Evolutionary conservation across 1,140 invertebrate species (phyloP), one percentile per base, ranked within the genome.

Genomic region (Drosophila ohnishii): DNA sequence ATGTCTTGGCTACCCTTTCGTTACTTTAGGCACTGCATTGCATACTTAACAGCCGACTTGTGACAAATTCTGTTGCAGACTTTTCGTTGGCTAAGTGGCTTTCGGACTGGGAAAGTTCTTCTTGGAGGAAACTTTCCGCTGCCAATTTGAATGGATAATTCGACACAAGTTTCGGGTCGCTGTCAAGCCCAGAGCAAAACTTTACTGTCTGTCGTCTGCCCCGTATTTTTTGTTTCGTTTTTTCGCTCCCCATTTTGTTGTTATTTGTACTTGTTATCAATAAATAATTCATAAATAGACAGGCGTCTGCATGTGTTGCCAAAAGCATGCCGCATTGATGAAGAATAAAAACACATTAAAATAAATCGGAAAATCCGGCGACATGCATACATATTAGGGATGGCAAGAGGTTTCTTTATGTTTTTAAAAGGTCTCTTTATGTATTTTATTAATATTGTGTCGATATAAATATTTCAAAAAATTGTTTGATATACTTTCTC

Each of bases 281-380:
- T 86, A 86, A 86, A 86, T 87, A 86, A 86, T 86, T 86, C 79
- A 87, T 86, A 87, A 79, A 82, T 78, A 60, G 51, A 59, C 35
- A 56, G 61, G 35, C 55, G 25, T 42, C 51, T 53, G 59, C 30
- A 25, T 61, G 39, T 35, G 47, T 44, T 53, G 59, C 69, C 77
- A 70, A 78, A 39, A 69, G 44, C 51, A 69, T 57, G 61, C 50
- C 71, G 66, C 69, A 79, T 76, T 82, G 82, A 64, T 62, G 51
- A 62, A 76, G 55, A 79, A 87, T 76, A 64, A 72, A 81, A 76
- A 66, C 66, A 69, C 71, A 86, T 82, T 87, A 87, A 85, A 85
- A 78, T 80, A 83, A 87, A 79, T 87, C 57, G 67, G 40, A 55
- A 87, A 86, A 79, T 73, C 57, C 66, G 53, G 60, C 22, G 28